Conservation (phyloP, 2,797 vertebrate genomes). For the Eospalax fontanierii region DNA sequence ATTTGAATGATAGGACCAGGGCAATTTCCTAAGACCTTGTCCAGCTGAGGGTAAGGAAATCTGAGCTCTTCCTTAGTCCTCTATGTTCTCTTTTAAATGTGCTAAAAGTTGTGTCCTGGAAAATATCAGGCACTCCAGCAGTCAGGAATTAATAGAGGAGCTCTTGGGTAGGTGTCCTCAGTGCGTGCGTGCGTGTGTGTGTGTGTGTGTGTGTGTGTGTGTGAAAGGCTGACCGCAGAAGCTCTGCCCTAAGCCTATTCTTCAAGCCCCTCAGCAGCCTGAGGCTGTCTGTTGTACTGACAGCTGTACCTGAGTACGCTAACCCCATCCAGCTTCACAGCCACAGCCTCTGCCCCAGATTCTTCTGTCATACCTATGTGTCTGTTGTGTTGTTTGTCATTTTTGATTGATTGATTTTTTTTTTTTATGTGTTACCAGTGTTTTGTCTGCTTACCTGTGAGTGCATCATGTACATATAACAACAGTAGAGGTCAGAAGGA, state of each 20-base stretch:
- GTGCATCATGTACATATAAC: too few relatives aligned
- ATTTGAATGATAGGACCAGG: not conserved
- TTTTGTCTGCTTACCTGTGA: too few relatives aligned
- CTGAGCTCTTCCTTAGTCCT: conserved; percentile 33
- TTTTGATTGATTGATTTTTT: not conserved
- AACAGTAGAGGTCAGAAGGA: too few relatives aligned
- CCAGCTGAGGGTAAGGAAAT: conserved; percentile 13
- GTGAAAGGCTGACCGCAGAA: not conserved
- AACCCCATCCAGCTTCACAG: not conserved
- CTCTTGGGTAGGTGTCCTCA: not conserved
- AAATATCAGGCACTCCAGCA: not conserved
- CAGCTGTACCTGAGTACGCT: not conserved
- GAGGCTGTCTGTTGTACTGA: too few relatives aligned
- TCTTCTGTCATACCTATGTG: too few relatives aligned
- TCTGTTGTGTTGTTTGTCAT: not conserved
- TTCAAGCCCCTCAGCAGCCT: not conserved
- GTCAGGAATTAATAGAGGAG: not conserved
- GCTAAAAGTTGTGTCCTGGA: conserved; percentile 49
- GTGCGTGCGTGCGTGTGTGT: too few relatives aligned
- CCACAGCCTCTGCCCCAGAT: not conserved
- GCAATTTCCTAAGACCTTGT: not conserved
- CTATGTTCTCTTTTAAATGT: not conserved
- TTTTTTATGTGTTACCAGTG: too few relatives aligned
- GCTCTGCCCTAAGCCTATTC: not conserved
- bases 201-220: too few relatives aligned